A percentile compares a stretch with the other conserved stretches of the same genome.
Conservation (phyloP, 2,888 invertebrate genomes). For the Chalcis sispes region DNA sequence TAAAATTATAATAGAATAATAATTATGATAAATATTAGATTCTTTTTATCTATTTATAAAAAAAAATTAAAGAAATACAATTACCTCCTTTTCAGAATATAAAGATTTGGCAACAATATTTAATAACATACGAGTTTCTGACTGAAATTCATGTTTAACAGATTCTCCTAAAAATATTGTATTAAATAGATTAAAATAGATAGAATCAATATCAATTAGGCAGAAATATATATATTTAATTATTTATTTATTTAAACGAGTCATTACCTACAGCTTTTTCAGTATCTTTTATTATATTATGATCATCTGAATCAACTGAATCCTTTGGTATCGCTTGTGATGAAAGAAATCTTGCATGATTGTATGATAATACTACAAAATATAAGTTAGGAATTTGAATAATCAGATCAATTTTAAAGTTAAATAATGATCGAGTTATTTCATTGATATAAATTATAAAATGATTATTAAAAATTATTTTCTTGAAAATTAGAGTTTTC, state of each 20-base stretch:
- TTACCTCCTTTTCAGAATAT: constrained; percentile 97
- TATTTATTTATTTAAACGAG: not conserved
- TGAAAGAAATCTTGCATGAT: constrained; percentile 63
- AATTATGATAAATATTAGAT: constrained; percentile 19
- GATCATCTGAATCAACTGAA: constrained; percentile 76
- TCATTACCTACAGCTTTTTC: constrained; percentile 79
- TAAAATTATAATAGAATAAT: constrained; percentile 7
- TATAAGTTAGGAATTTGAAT: too few species aligned
- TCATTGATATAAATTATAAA: not conserved
- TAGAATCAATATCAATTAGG: not conserved
- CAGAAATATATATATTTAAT: not conserved
- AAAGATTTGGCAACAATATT: constrained; percentile 98
- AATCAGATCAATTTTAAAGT: not conserved
- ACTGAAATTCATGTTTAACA: constrained; percentile 93
- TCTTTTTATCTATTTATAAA: constrained; percentile 1
- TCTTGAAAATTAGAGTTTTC: not conserved
- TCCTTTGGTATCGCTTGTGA: constrained; percentile 71
- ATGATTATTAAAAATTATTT: not conserved
- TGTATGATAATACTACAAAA: constrained; percentile 58
- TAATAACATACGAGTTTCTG: constrained; percentile 95
- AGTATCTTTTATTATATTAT: constrained; percentile 80
- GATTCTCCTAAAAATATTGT: constrained; percentile 76
- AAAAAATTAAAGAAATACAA: constrained; percentile 60
- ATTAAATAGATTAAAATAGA: constrained; percentile 14
- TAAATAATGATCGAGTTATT: not conserved